phyloP scores from a whole-genome alignment of 2,888 invertebrate species.

The Nemapogon koenigi region DNA sequence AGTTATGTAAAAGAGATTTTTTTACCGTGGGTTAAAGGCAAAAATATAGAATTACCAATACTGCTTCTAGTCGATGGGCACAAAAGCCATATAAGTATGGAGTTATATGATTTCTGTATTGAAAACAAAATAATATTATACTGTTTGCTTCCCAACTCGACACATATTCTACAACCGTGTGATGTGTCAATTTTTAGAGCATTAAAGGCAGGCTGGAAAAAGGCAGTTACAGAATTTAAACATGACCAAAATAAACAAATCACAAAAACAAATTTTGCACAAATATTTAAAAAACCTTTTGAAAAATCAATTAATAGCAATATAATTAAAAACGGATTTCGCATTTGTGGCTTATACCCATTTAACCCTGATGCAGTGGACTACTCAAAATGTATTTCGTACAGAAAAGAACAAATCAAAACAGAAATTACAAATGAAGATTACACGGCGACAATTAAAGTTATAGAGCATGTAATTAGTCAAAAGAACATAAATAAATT shows the following conservation, averaged over 20 bases:
- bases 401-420: background rate
- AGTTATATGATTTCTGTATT: slow-evolving; percentile 6
- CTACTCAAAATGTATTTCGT: background rate
- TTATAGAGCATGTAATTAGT: background rate
- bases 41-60: slow-evolving; percentile 13
- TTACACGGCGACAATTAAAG: background rate
- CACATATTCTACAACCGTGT: background rate
- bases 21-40: slow-evolving; percentile 11
- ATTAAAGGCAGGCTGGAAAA: background rate
- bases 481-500: background rate
- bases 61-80: slow-evolving; percentile 16
- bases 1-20: slow-evolving; percentile 15
- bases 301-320: too few species aligned
- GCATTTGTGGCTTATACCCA: background rate
- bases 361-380: slow-evolving; percentile 2
- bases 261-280: too few species aligned
- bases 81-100: slow-evolving; percentile 12
- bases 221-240: background rate
- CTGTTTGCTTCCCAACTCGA: background rate
- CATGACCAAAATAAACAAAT: too few species aligned
- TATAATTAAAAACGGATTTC: slow-evolving; percentile 1
- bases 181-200: background rate
- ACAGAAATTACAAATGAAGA: background rate
- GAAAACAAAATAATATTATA: background rate
- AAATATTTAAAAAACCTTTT: too few species aligned